phyloP scores from a whole-genome alignment of 2,888 invertebrate genomes.

The Endomychus coccineus region DNA sequence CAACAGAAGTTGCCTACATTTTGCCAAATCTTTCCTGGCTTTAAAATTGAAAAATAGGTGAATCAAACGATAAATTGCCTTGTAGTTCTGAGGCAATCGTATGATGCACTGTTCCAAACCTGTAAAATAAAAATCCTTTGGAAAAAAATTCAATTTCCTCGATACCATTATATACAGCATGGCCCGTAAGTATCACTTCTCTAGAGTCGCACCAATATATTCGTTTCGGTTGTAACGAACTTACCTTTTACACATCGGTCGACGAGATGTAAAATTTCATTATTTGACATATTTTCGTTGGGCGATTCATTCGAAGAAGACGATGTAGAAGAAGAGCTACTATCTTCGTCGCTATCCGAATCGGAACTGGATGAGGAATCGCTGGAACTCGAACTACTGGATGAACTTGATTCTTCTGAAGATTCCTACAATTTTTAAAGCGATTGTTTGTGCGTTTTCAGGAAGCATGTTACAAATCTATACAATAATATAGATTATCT shows the following conservation, averaged over 20 bases:
- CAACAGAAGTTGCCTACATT: conserved; percentile 64
- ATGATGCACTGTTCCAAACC: conserved; percentile 79
- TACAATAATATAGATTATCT: too few species aligned
- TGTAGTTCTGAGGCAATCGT: conserved; percentile 86
- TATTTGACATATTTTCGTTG: conserved; percentile 35
- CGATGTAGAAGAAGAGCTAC: conserved; percentile 37
- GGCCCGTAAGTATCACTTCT: too few species aligned
- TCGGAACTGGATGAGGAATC: conserved; percentile 44
- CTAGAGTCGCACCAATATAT: too few species aligned
- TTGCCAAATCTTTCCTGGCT: conserved; percentile 57
- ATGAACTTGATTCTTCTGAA: conserved; percentile 38
- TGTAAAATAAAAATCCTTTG: conserved; percentile 36
- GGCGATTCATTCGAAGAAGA: conserved; percentile 32
- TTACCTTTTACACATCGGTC: conserved; percentile 37
- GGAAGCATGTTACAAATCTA: too few species aligned
- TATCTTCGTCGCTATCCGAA: conserved; percentile 49
- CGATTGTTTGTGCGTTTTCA: too few species aligned
- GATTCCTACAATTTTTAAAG: conserved; percentile 23
- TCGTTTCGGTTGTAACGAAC: too few species aligned
- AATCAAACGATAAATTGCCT: conserved; percentile 81
- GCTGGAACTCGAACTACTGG: conserved; percentile 52
- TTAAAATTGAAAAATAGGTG: conserved; percentile 71
- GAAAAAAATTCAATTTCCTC: too few species aligned
- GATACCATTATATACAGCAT: too few species aligned
- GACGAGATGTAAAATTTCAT: conserved; percentile 35